Evolutionary conservation across 2,888 invertebrate genomes (phyloP), one percentile per base, ranked within the genome.

Genomic region (Eupeodes latifasciatus): DNA sequence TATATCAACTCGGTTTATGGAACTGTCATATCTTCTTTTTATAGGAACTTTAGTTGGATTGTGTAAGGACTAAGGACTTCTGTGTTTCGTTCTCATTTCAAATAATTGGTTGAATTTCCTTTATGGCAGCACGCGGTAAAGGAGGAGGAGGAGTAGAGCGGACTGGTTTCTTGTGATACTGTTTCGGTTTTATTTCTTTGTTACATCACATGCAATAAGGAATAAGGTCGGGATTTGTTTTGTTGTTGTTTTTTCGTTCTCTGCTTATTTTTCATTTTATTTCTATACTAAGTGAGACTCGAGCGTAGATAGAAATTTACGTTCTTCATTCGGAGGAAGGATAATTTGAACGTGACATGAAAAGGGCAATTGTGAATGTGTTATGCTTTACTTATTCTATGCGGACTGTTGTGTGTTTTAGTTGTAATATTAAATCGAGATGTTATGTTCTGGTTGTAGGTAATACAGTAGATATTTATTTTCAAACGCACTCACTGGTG

Each of bases 151-250:
- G 6, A 40, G 40, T 9, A 40, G 40, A 40, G 4, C 59, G 14
- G 59, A n/a, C 7, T n/a, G 7, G 36, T 59, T 59, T 34, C 27
- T 55, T 34, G 14, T 44, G 51, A 64, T 14, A 27, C 12, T 12
- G 7, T 27, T n/a, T 59, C 57, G n/a, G 27, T 72, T 72, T 72
- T 72, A 72, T 55, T 34, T 53, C 51, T 57, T 77, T 77, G 64
- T 85, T 85, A 61, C 66, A 66, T 75, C 62, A 81, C 67, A 85
- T 47, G 10, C 27, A 85, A 27, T 9, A 40, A 53, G 57, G 72
- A 85, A 77, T 81, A 72, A 76, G 85, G 77, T 53, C 77, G 77
- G 76, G 77, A 81, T 77, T 72, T 77, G 51, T 69, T 72, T 66
- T 64, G 11, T 44, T 40, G 27, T 27, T 27, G 27, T 27, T 27